Evolutionary conservation across 1,140 invertebrate genomes (phyloP).

Genomic region (Marisa cornuarietis): DNA sequence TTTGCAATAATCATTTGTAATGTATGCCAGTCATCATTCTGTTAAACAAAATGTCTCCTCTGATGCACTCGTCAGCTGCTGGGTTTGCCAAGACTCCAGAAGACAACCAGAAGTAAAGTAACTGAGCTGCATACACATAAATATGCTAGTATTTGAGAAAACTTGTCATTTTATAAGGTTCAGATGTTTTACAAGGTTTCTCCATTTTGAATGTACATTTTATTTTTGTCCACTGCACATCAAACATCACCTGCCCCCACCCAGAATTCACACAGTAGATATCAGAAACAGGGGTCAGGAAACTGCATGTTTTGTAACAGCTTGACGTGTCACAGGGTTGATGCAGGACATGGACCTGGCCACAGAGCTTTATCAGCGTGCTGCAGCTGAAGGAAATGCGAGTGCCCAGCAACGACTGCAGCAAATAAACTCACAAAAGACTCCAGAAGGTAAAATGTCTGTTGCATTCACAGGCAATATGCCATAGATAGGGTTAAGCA

Average conservation of each 20-base stretch:
- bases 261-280: neutral
- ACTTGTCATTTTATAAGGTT: neutral
- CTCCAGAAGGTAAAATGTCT: neutral
- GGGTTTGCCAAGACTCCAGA: too few species aligned
- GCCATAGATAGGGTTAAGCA: neutral
- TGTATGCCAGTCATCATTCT: too few species aligned
- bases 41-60: too few species aligned
- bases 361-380: slow-evolving; percentile 41
- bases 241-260: neutral
- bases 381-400: slow-evolving; percentile 47
- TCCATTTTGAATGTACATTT: neutral
- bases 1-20: too few species aligned
- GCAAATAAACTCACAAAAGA: slow-evolving; percentile 32
- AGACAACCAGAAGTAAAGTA: too few species aligned
- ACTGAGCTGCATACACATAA: too few species aligned
- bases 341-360: slow-evolving; percentile 41
- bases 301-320: neutral
- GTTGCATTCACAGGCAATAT: neutral
- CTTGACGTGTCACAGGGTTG: slow-evolving; percentile 40
- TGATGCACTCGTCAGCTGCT: too few species aligned
- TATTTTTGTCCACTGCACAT: neutral
- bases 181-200: neutral
- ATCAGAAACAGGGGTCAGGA: neutral
- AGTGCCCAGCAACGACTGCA: slow-evolving; percentile 37
- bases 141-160: neutral